These are phyloP conservation scores for Nesospiza acunhae DNA, from an alignment of 2,113 vertebrate genomes.

Conservation along the genomic window DNA sequence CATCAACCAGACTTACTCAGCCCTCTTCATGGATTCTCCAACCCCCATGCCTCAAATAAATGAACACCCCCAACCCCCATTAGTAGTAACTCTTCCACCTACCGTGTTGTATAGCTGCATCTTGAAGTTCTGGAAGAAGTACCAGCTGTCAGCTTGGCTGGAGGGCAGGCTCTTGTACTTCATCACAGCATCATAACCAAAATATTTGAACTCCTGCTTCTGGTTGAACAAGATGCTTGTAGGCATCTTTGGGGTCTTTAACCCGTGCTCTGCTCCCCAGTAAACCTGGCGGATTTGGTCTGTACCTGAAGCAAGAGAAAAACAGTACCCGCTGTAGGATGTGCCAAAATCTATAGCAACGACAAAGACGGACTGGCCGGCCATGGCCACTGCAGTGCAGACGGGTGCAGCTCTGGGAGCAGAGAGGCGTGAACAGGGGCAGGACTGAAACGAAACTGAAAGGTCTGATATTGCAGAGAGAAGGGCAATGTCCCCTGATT, in stretches of 20 bases:
- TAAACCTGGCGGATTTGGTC: neutral
- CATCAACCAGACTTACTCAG: neutral
- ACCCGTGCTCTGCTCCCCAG: neutral
- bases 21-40: neutral
- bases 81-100: neutral
- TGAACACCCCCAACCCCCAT: neutral
- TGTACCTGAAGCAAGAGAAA: neutral
- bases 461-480: neutral
- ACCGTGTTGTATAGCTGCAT: constrained; percentile 53
- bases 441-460: neutral
- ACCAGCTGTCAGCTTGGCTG: neutral
- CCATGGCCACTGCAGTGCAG: neutral
- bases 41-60: neutral
- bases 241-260: neutral
- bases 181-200: constrained; percentile 55
- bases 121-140: constrained; percentile 59
- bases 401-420: accelerated
- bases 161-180: neutral
- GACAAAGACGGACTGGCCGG: neutral
- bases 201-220: neutral
- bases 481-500: accelerated
- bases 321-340: constrained; percentile 36
- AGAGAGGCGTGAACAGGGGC: neutral
- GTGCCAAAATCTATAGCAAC: constrained; percentile 43
- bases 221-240: constrained; percentile 44